Evolutionary conservation across 1,140 invertebrate genomes (phyloP).

Genomic region (Polypedilum pembai): DNA sequence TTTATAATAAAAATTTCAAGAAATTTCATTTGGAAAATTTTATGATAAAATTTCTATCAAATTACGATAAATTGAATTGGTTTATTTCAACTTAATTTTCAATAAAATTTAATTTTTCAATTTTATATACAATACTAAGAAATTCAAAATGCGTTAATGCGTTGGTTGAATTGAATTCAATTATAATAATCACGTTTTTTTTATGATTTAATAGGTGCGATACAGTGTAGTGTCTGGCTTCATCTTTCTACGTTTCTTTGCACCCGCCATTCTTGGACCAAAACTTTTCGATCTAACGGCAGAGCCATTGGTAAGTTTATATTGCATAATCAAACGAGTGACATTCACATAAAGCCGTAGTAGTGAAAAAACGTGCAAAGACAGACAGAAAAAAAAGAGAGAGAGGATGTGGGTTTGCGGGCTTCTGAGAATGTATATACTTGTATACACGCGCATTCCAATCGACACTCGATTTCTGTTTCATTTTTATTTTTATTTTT

Average conservation of each 20-base stretch:
- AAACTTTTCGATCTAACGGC: slow-evolving; percentile 82
- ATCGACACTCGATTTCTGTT: too few relatives aligned
- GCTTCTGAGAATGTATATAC: slow-evolving; percentile 2
- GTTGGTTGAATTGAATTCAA: too few relatives aligned
- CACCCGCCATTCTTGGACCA: slow-evolving; percentile 86
- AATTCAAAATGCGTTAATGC: too few relatives aligned
- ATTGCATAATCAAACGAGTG: neutral
- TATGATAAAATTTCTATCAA: too few relatives aligned
- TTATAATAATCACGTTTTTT: neutral
- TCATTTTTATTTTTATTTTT: too few relatives aligned
- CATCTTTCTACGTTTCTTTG: slow-evolving; percentile 90
- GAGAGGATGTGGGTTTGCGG: neutral
- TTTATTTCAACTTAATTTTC: too few relatives aligned
- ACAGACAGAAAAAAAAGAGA: neutral
- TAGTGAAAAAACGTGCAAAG: neutral
- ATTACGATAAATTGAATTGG: too few relatives aligned
- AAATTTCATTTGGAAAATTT: too few relatives aligned
- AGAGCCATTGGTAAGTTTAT: slow-evolving; percentile 62
- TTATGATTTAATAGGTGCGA: slow-evolving; percentile 48
- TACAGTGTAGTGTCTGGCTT: slow-evolving; percentile 91
- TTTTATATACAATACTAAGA: too few relatives aligned
- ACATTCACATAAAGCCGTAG: neutral
- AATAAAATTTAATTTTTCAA: too few relatives aligned
- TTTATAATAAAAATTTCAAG: too few relatives aligned
- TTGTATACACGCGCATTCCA: too few relatives aligned